Percentiles rank a stretch among this genome's conserved stretches.
Evolutionary conservation across 2,888 invertebrate species (phyloP).

Genomic region (Leptinotarsa peninsularis): DNA sequence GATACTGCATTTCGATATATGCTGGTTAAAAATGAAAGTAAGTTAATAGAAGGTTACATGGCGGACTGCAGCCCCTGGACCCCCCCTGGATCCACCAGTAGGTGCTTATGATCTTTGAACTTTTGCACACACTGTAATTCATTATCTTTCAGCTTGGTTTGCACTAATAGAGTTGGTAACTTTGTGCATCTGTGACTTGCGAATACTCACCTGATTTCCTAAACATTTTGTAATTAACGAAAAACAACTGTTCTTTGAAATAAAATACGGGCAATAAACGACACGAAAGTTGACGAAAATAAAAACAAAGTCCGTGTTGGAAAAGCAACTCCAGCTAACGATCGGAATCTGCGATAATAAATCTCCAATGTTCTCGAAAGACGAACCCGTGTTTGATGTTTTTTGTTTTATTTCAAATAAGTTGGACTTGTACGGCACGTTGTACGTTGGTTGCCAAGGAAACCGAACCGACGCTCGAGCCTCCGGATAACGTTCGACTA

Average conservation of each 20-base stretch:
- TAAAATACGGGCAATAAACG: background rate
- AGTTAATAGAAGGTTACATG: too few relatives aligned
- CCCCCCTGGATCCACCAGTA: too few relatives aligned
- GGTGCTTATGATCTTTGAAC: too few relatives aligned
- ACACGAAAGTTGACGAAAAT: background rate
- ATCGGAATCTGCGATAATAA: slow-evolving; percentile 3
- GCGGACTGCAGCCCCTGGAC: too few relatives aligned
- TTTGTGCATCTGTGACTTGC: background rate
- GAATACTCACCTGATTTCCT: background rate
- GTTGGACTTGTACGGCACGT: slow-evolving; percentile 5
- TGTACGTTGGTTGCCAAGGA: slow-evolving; percentile 32
- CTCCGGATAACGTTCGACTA: slow-evolving; percentile 30
- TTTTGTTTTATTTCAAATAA: slow-evolving; percentile 16
- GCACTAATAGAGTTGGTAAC: too few relatives aligned
- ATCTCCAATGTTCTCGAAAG: slow-evolving; percentile 11
- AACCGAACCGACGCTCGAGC: slow-evolving; percentile 32
- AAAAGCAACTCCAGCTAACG: slow-evolving; percentile 2
- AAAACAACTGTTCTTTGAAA: background rate
- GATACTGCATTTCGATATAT: too few relatives aligned
- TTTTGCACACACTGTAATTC: too few relatives aligned
- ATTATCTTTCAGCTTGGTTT: too few relatives aligned
- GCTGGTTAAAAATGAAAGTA: too few relatives aligned
- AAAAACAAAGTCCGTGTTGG: slow-evolving; percentile 4
- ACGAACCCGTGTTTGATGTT: slow-evolving; percentile 11
- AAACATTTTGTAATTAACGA: background rate